Conservation (phyloP, 2,888 invertebrate species). For the Anticlea derivata region DNA sequence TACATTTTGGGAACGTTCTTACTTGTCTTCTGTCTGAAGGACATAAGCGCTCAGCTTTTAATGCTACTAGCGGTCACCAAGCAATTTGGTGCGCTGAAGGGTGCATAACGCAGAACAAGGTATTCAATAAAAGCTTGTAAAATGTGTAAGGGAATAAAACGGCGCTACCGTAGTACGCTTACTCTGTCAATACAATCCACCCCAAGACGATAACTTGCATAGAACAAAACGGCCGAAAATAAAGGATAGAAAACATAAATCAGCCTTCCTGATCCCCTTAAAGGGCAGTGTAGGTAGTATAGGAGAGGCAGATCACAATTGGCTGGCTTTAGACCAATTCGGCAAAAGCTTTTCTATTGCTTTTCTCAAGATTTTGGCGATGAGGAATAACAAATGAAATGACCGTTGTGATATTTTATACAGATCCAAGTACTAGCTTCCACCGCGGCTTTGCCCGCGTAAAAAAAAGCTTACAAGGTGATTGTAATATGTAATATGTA, state of each 20-base stretch:
- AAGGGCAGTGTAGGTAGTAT: not conserved
- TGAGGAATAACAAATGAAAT: not conserved
- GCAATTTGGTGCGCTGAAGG: too few species aligned
- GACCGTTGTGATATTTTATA: not conserved
- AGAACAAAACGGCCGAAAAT: not conserved
- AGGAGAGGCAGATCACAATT: not conserved
- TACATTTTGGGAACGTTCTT: too few species aligned
- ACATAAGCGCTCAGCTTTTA: too few species aligned
- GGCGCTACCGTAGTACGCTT: not conserved
- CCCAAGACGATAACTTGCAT: not conserved
- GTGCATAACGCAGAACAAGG: too few species aligned
- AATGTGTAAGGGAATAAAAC: too few species aligned
- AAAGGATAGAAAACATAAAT: constrained; percentile 2
- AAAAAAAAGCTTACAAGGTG: too few species aligned
- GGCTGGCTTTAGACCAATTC: not conserved
- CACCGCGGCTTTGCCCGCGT: too few species aligned
- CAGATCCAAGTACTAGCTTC: too few species aligned
- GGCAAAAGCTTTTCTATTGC: not conserved
- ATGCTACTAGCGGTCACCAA: too few species aligned
- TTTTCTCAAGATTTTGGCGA: not conserved
- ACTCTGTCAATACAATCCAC: constrained; percentile 1
- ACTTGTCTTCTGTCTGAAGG: too few species aligned
- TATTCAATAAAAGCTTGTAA: too few species aligned
- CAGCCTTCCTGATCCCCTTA: constrained; percentile 4
- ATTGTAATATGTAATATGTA: too few species aligned